Base-by-base conservation (phyloP, 1,140 invertebrate species). In the Oreohelix idahoensis region DNA sequence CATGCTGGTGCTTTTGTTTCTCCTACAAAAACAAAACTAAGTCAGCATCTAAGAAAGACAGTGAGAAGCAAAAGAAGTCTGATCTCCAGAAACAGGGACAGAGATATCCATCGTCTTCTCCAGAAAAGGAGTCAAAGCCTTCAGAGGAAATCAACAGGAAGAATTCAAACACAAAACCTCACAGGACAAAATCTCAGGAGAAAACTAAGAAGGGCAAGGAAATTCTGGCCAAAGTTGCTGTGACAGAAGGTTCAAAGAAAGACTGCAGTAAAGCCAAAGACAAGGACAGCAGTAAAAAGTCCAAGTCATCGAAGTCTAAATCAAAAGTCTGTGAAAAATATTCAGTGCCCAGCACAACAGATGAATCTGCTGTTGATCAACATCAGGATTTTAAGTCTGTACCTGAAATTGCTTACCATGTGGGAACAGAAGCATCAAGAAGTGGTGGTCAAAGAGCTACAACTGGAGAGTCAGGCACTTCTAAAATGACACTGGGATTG, bases 1-100 rank as follows among this genome's bases (percentile, higher is more conserved):
- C 85, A 1, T 90, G 88, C 80, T 90, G 86, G 83, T 90, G 89
- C 66, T 84, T 90, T n/a, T 90, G 89, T 76, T 80, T 85, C 36
- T 86, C 88, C 17, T 69, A 79, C 17, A 79, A 71, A 75, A 85
- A 75, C 53, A 83, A 84, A 45, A 83, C 45, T 1, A 81, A 81
- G 38, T 66, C 63, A 32, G 17, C 17, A 5, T 66, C 63, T 58
- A 79, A 79, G 36, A 66, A 69, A 49, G 63, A 69, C 20, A 29
- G 4, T 13, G 77, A 79, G 17, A 79, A 79, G 35, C 49, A 79
- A 32, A 58, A n/a, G 53, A 63, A 35, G 26, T 35, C 5, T 78
- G 45, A 58, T 53, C 0, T n/a, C 11, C n/a, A 5, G 1, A 79
- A 79, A 45, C 32, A 66, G 29, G 51, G n/a, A 2, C 42, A 69